Conservation (phyloP, 2,113 vertebrate genomes). For the Nibea coibor region DNA sequence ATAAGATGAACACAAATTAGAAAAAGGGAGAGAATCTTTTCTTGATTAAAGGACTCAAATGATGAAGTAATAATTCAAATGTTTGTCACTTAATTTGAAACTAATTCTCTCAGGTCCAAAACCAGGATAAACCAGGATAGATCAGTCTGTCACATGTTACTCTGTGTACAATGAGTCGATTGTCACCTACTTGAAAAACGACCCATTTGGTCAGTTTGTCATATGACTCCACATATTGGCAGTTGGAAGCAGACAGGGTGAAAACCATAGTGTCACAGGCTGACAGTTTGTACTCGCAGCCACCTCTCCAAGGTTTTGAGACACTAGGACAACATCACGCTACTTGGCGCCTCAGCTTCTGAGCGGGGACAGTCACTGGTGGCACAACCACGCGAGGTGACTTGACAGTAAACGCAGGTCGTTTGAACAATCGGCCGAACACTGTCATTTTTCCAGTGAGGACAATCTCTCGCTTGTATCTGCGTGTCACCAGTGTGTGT, state of each 20-base stretch:
- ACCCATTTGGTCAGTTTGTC: not conserved
- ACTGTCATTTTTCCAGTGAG: conserved; percentile 5
- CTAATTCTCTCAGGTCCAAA: no score
- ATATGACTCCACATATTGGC: not conserved
- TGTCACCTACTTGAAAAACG: not conserved
- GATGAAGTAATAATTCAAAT: not conserved
- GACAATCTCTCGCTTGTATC: not conserved
- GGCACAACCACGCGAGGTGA: conserved; percentile 7
- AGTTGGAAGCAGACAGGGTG: not conserved
- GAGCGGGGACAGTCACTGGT: conserved; percentile 4
- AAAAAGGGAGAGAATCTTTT: not conserved
- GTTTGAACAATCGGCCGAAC: not conserved
- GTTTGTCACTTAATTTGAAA: not conserved
- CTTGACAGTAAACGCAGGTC: conserved; percentile 27
- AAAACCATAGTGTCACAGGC: not conserved
- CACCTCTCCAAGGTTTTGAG: not conserved
- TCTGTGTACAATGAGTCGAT: not conserved
- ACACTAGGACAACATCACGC: not conserved
- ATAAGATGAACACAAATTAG: not conserved
- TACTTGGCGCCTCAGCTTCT: not conserved
- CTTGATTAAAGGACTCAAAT: no score
- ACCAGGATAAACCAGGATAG: no score
- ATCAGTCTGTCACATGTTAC: not conserved
- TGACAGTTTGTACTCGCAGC: not conserved
- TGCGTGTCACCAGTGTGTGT: not conserved